Conservation (phyloP, 2,888 invertebrate genomes). For the Hartigia nigra region DNA sequence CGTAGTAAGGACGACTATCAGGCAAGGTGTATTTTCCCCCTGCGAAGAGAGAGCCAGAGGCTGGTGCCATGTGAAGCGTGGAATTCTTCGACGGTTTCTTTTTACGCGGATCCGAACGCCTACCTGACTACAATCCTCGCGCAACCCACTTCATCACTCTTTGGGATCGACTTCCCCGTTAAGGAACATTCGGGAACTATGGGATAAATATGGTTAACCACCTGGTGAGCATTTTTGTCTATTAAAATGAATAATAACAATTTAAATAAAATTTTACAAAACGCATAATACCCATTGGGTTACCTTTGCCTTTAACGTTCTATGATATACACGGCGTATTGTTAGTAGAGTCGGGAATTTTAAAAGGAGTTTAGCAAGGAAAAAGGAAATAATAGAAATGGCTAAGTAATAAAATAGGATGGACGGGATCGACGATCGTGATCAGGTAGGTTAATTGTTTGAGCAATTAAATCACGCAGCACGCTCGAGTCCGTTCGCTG, state of each 20-base stretch:
- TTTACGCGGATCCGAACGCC: constrained; percentile 3
- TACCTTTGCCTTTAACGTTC: neutral
- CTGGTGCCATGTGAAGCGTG: constrained; percentile 3
- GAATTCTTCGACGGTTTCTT: constrained; percentile 5
- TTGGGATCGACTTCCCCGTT: neutral
- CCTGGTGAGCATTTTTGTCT: neutral
- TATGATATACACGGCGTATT: neutral
- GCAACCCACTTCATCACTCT: constrained; percentile 5
- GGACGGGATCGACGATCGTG: neutral
- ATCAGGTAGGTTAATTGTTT: neutral
- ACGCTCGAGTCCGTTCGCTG: neutral
- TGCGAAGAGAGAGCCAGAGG: neutral
- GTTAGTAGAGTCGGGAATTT: neutral
- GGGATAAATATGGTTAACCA: neutral
- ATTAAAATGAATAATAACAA: neutral
- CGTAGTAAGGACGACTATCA: neutral
- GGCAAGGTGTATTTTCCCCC: neutral
- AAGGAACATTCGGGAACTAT: neutral
- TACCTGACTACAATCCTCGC: constrained; percentile 9
- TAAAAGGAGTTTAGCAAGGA: neutral
- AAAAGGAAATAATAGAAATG: neutral
- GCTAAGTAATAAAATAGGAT: neutral
- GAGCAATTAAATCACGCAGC: neutral
- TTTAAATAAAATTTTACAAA: neutral
- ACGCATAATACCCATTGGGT: neutral